Base-by-base conservation (phyloP, 1,140 invertebrate genomes). In the Macrostomum lignano region DNA sequence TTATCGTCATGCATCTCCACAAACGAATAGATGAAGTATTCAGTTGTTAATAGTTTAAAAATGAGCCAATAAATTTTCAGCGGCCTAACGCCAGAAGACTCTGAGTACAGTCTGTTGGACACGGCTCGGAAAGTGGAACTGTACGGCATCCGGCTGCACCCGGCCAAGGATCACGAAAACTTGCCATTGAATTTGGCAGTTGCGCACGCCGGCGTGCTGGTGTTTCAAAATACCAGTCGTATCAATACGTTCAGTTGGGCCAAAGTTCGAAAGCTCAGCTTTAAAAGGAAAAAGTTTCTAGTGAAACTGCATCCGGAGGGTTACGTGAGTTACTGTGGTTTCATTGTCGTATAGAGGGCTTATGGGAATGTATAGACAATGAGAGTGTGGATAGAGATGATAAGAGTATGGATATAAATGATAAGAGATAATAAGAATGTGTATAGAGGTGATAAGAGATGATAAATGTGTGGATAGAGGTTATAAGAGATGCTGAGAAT, bases 61-160 rank as follows among this genome's bases (percentile, higher is more conserved):
- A 15, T 28, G 9, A 28, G 17, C 4, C 17, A 15, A 4, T 9
- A 7, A 28, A 15, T 28, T 28, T 44, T 33, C 35, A 53, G 48
- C 38, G 78, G 78, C 25, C 78, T 86, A 60, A 76, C 73, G 44
- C 79, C 82, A 13, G 78, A 75, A 4, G 84, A 94, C 59, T 84
- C 86, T 11, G 88, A 98, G 62, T 61, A 93, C 33, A 88, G 93
- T 65, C 63, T 98, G 13, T 56, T 98, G 42, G 88, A 96, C 66
- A 93, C 84, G 19, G 82, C 86, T 10, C 61, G 86, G 44, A 71
- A 86, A 48, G 91, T 84, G 55, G 88, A 98, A 64, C 63, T 93
- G 15, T 98, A 94, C 53, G 88, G 88, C 42, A 74, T 94, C 48
- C 84, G 82, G 64, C 74, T 96, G 69, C 79, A 91, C 56, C 67